phyloP scores from a whole-genome alignment of 2,888 invertebrate genomes.

The Laspeyria flexula region DNA sequence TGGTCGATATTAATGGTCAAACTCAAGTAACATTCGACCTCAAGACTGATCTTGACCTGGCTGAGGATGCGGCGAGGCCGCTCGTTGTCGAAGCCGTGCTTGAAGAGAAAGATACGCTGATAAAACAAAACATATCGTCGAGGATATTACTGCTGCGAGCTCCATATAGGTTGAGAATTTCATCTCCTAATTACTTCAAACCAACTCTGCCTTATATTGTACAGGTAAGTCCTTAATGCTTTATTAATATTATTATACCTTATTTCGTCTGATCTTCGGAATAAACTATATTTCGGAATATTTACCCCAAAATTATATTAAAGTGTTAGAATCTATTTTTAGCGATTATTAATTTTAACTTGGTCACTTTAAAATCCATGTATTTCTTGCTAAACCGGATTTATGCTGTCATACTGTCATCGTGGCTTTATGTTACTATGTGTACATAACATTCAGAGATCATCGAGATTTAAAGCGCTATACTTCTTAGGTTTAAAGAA shows the following conservation, averaged over 20 bases:
- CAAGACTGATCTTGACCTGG: slow-evolving; percentile 90
- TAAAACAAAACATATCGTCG: slow-evolving; percentile 92
- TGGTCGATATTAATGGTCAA: slow-evolving; percentile 88
- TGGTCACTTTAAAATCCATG: no score
- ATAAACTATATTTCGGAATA: no score
- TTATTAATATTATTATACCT: neutral
- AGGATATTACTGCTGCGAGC: slow-evolving; percentile 86
- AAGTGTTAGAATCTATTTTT: no score
- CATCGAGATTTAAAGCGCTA: no score
- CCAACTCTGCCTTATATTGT: slow-evolving; percentile 94
- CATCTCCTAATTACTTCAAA: slow-evolving; percentile 95
- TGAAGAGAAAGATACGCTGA: slow-evolving; percentile 95
- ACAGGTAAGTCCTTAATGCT: slow-evolving; percentile 68
- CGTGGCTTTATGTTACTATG: no score
- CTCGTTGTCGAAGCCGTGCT: slow-evolving; percentile 95
- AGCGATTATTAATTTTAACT: no score
- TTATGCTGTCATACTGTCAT: no score
- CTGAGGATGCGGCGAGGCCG: slow-evolving; percentile 91
- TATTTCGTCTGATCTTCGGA: no score
- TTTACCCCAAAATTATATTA: no score
- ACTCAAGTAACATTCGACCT: slow-evolving; percentile 92
- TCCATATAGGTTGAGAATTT: slow-evolving; percentile 89
- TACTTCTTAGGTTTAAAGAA: no score
- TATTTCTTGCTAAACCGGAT: no score
- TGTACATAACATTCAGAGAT: no score